Conservation (phyloP, 2,113 vertebrate genomes). For the Puntigrus tetrazona region DNA sequence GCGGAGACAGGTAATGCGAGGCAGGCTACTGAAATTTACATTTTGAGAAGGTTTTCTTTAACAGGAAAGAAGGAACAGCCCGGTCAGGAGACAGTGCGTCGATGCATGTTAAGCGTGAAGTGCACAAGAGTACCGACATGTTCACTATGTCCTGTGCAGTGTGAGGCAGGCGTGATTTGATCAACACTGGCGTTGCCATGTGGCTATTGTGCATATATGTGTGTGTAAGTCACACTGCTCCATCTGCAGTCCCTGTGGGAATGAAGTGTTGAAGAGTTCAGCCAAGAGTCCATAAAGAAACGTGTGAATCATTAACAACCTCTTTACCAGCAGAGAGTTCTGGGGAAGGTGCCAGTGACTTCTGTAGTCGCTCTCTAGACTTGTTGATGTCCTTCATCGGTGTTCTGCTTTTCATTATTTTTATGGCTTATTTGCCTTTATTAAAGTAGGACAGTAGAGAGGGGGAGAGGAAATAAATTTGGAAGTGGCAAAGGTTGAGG, state of each 20-base stretch:
- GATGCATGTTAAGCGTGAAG: background rate
- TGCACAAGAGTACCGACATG: background rate
- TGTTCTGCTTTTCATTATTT: background rate
- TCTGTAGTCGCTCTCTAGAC: background rate
- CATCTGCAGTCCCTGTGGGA: slow-evolving; percentile 38
- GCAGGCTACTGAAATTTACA: background rate
- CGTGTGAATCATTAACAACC: slow-evolving; percentile 52
- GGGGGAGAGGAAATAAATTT: background rate
- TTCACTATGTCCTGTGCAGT: slow-evolving; percentile 5
- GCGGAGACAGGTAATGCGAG: background rate
- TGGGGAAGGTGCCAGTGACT: slow-evolving; percentile 21
- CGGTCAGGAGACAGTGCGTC: background rate
- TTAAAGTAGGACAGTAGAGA: slow-evolving; percentile 4
- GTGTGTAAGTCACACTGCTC: background rate
- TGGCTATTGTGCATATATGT: slow-evolving; percentile 8
- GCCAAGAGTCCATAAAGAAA: slow-evolving; percentile 42
- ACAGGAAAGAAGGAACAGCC: background rate
- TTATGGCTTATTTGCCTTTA: background rate
- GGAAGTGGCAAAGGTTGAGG: background rate
- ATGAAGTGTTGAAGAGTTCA: slow-evolving; percentile 12
- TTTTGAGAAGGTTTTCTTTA: background rate
- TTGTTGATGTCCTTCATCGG: background rate
- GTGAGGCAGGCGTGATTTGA: background rate
- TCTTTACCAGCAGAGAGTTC: slow-evolving; percentile 29
- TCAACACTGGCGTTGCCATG: background rate